Conservation (phyloP, 2,888 invertebrate genomes). For the Agrochola macilenta region DNA sequence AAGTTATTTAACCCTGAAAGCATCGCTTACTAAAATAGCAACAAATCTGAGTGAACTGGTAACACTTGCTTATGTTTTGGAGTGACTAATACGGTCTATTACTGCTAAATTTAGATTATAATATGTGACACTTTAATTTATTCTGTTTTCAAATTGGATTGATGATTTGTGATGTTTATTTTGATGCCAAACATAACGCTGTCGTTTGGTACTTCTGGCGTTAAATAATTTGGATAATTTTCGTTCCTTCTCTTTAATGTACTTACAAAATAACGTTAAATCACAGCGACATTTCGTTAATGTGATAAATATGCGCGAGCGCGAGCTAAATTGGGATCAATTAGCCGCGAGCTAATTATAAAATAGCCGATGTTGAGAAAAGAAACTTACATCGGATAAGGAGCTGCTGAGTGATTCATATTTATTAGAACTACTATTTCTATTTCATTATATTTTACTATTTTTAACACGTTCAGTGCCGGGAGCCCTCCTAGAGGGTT, state of each 20-base stretch:
- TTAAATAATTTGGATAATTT: conserved; percentile 49
- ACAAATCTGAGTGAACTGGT: conserved; percentile 78
- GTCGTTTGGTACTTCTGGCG: neutral
- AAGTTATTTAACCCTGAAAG: conserved; percentile 90
- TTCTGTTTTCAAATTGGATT: conserved; percentile 33
- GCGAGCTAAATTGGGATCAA: conserved; percentile 76
- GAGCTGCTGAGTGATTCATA: conserved; percentile 74
- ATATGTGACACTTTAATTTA: conserved; percentile 39
- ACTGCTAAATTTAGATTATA: conserved; percentile 59
- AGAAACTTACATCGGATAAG: conserved; percentile 67
- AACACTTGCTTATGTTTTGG: conserved; percentile 76
- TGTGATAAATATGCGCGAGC: conserved; percentile 74
- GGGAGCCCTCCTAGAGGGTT: too few relatives aligned
- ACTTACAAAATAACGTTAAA: conserved; percentile 60
- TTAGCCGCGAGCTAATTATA: conserved; percentile 77
- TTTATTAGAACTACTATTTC: conserved; percentile 63
- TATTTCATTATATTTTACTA: conserved; percentile 36
- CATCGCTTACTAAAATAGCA: conserved; percentile 83
- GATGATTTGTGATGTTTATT: conserved; percentile 48
- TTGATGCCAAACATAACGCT: conserved; percentile 24
- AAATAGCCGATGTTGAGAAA: conserved; percentile 70
- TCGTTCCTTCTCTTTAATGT: neutral
- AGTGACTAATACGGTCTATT: conserved; percentile 80
- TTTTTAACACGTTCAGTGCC: conserved; percentile 4
- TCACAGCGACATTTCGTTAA: conserved; percentile 73